phyloP scores from a whole-genome alignment of 2,888 invertebrate genomes.

The Elmis aenea region DNA sequence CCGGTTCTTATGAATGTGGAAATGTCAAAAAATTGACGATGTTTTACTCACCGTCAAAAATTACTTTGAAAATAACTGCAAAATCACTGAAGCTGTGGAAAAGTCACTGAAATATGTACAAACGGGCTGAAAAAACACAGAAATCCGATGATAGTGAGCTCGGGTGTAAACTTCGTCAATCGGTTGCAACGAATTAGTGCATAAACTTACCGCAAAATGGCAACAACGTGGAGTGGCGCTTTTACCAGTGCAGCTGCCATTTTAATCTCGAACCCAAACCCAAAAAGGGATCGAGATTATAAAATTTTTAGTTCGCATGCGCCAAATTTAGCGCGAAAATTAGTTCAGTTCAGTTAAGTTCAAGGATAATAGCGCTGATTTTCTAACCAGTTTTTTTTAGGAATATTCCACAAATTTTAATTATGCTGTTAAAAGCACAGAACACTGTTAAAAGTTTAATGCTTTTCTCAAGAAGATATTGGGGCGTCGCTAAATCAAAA shows the following conservation, averaged over 20 bases:
- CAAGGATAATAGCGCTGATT: too few relatives aligned
- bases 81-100: neutral
- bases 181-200: neutral
- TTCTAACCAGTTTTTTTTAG: too few relatives aligned
- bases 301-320: neutral
- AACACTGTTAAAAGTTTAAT: too few relatives aligned
- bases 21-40: neutral
- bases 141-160: constrained; percentile 21
- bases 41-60: neutral
- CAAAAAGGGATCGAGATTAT: neutral
- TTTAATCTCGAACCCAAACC: neutral
- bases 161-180: constrained; percentile 44
- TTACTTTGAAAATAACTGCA: neutral
- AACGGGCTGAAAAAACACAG: too few relatives aligned
- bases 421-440: too few relatives aligned
- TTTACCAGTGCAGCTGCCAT: neutral
- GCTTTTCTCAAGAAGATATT: too few relatives aligned
- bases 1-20: neutral
- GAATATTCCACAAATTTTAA: too few relatives aligned
- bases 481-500: too few relatives aligned
- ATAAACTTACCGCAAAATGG: neutral
- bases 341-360: too few relatives aligned
- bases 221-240: neutral
- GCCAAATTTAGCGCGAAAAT: too few relatives aligned
- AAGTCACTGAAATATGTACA: neutral